Evolutionary conservation across 2,113 vertebrate genomes (phyloP).

Genomic region (Bombycilla garrulus): DNA sequence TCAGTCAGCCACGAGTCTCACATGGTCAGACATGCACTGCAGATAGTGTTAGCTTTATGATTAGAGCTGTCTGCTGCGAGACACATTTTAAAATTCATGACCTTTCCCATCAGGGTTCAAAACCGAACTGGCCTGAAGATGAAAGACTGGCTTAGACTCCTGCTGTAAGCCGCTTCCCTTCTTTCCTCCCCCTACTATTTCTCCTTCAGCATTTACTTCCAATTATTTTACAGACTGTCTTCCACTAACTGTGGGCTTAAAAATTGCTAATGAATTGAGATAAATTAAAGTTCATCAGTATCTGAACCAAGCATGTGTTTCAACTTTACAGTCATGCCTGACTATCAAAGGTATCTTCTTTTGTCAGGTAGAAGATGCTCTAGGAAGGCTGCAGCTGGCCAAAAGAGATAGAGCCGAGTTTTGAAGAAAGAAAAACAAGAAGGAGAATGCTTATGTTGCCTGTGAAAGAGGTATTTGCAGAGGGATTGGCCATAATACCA

Average conservation of each 20-base stretch:
- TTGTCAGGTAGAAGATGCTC: constrained; percentile 58
- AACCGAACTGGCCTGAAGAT: constrained; percentile 61
- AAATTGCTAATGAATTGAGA: constrained; percentile 57
- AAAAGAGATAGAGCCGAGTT: constrained; percentile 53
- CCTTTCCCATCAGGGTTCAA: constrained; percentile 71
- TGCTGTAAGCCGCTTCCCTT: background rate
- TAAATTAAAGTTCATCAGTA: constrained; percentile 63
- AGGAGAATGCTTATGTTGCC: background rate
- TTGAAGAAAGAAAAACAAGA: constrained; percentile 23
- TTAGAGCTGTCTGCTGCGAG: constrained; percentile 62
- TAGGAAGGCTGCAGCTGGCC: constrained; percentile 53
- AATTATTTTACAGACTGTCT: constrained; percentile 64
- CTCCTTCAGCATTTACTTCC: constrained; percentile 44
- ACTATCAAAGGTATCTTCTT: constrained; percentile 71
- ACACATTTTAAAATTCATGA: constrained; percentile 76
- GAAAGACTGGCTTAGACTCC: constrained; percentile 64
- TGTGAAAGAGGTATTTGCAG: constrained; percentile 40
- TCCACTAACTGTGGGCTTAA: constrained; percentile 47
- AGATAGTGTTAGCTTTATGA: constrained; percentile 51
- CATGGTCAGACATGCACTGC: background rate
- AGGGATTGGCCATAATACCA: constrained; percentile 13
- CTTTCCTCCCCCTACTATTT: constrained; percentile 9
- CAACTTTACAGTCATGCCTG: background rate
- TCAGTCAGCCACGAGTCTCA: constrained; percentile 5
- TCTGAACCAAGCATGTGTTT: constrained; percentile 52